Evolutionary conservation across 2,888 invertebrate species (phyloP), one percentile per base, ranked within the genome.

Genomic region (Merodon equestris): DNA sequence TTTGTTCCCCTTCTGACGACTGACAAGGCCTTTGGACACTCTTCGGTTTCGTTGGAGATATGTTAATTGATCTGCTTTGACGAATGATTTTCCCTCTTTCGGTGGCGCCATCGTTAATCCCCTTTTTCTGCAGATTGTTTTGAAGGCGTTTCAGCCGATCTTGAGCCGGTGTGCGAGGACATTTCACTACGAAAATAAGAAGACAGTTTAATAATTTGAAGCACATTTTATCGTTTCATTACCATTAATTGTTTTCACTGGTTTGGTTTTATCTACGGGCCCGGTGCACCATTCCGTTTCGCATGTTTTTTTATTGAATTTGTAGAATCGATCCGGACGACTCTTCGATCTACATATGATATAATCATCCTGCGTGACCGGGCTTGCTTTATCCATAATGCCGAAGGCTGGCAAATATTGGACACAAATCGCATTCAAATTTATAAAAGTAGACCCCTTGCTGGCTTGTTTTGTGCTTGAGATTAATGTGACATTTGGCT

Each of bases 131-230:
- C 1, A 86, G 61, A 9, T 82, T 82, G 1, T 64, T 71, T 66
- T 86, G 87, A 13, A 87, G 64, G 1, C 84, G 82, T 40, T 86
- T 86, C 0, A 88, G 83, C 0, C 87, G 86, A 64, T 86, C 86
- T 61, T 87, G 86, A 0, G 87, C 83, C 1, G 83, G 81, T 1
- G 81, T 75, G 13, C 53, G 5, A 1, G 45, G 19, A 9, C 15
- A 1, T 14, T 63, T 50, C 12, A n/a, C 73, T 79, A 4, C 9
- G 42, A 42, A 1, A 1, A 53, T 15, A 19, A 12, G 1, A 10
- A 36, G 0, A 15, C 15, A 13, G 1, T 14, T 42, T 54, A 18
- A 9, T 9, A 9, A 17, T 3, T 40, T 27, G 7, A 27, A 2
- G 27, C 7, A 7, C 7, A 27, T 27, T 27, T 27, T 2, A 19